Base-by-base conservation (phyloP, 2,888 invertebrate species). In the Calliphora vomitoria region DNA sequence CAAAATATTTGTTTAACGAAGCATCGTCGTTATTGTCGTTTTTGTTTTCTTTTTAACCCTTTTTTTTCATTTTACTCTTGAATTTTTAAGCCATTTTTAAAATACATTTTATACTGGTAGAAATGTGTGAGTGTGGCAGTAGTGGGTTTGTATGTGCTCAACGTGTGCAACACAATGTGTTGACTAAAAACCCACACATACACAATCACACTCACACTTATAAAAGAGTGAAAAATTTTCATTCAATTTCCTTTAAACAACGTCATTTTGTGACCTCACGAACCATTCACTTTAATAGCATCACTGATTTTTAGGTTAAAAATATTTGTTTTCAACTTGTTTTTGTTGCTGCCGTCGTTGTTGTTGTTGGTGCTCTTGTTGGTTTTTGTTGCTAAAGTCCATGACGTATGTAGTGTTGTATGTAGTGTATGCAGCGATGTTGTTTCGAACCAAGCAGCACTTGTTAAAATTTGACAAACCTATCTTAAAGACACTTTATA, bases 231-330 rank as follows among this genome's bases (percentile, higher is more conserved):
- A 58, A 62, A 64, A 75, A 82, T 44, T 85, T 87, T 75, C 74
- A 85, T 85, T 85, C 74, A 87, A 82, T 83, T 85, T 79, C 58
- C 74, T 75, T 75, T 85, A 75, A 82, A 87, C 78, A 85, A 87
- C 87, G 82, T 85, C 85, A 85, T 82, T 82, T 79, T 69, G 74
- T 87, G 87, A 87, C 85, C 87, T 87, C 87, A 87, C 85, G 82
- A 85, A 82, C 69, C 68, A 82, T 78, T 79, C 82, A 64, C 74
- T 79, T 79, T 82, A 74, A 82, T 75, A 55, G 87, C 87, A 85
- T 85, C 76, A 87, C 87, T 80, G 85, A 85, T 84, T 84, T 85
- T 87, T 79, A 82, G 79, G 78, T 85, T 82, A 84, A 80, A 83
- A 71, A 74, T 41, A 74, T 79, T 58, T 71, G 47, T 66, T 69